These are phyloP conservation scores for Ranitomeya variabilis DNA, from an alignment of 2,113 vertebrate genomes.

Conservation along the genomic window DNA sequence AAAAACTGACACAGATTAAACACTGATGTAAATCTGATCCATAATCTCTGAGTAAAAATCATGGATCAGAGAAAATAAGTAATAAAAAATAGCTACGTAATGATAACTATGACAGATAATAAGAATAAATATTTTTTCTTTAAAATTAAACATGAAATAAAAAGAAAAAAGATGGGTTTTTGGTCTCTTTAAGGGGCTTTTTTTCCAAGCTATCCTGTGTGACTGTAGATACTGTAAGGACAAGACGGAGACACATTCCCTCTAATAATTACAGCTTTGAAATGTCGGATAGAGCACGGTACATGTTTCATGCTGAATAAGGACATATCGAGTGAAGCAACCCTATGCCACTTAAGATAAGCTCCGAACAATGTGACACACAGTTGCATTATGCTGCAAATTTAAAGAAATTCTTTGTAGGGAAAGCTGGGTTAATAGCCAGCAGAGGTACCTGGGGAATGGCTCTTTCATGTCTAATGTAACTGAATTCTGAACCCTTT, in stretches of 20 bases:
- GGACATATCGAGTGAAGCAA: conserved; percentile 44
- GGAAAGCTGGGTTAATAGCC: conserved; percentile 54
- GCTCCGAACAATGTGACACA: conserved; percentile 45
- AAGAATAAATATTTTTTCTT: too few species aligned
- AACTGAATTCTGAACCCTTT: conserved; percentile 28
- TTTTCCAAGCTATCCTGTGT: not conserved
- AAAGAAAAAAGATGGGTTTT: not conserved
- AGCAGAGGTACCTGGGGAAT: conserved; percentile 39
- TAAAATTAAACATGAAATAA: not conserved
- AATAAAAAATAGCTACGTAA: too few species aligned
- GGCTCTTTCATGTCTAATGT: conserved; percentile 41
- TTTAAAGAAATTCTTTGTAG: conserved; percentile 55
- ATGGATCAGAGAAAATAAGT: too few species aligned
- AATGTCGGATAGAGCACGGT: conserved; percentile 39
- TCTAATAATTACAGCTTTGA: conserved; percentile 49
- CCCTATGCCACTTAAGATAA: conserved; percentile 52
- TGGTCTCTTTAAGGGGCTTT: not conserved
- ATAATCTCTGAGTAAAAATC: too few species aligned
- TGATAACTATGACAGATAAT: too few species aligned
- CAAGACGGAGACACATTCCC: conserved; percentile 37
- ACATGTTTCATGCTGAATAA: conserved; percentile 45
- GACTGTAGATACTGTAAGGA: conserved; percentile 19
- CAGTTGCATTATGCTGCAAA: conserved; percentile 51
- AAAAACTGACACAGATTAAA: too few species aligned
- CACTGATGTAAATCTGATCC: too few species aligned